Evolutionary conservation across 1,140 invertebrate genomes (phyloP).

Genomic region (Neelides sp.): DNA sequence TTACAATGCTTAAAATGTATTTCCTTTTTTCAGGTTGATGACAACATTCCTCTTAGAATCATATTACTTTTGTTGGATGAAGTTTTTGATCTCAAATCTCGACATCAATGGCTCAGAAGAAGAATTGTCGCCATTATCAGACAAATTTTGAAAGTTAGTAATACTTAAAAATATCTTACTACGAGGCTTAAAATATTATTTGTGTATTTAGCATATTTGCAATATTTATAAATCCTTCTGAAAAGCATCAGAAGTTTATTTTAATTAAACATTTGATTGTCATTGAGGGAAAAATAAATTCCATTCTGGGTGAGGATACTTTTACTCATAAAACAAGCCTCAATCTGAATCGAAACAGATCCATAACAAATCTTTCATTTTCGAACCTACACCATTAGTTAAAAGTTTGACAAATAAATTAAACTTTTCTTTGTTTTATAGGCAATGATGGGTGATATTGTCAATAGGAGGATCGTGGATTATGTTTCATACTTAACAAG

Average conservation of each 20-base stretch:
- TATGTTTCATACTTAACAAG: slow-evolving; percentile 79
- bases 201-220: slow-evolving; percentile 45
- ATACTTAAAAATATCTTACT: no score
- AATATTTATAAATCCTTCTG: background rate
- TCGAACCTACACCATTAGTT: no score
- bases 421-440: slow-evolving; percentile 24
- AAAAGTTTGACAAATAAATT: no score
- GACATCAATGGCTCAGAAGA: slow-evolving; percentile 75
- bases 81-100: slow-evolving; percentile 74
- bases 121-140: slow-evolving; percentile 64
- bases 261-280: no score
- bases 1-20: no score
- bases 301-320: no score
- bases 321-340: no score
- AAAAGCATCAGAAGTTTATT: background rate
- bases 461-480: slow-evolving; percentile 79
- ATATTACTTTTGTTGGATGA: slow-evolving; percentile 77
- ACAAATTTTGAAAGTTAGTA: slow-evolving; percentile 51
- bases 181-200: no score
- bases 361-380: no score
- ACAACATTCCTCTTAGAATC: slow-evolving; percentile 76
- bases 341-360: no score
- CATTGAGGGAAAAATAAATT: no score
- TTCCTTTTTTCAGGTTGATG: slow-evolving; percentile 45
- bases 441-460: slow-evolving; percentile 70